Conservation (phyloP, 1,140 invertebrate genomes). For the Drosophila serrata region DNA sequence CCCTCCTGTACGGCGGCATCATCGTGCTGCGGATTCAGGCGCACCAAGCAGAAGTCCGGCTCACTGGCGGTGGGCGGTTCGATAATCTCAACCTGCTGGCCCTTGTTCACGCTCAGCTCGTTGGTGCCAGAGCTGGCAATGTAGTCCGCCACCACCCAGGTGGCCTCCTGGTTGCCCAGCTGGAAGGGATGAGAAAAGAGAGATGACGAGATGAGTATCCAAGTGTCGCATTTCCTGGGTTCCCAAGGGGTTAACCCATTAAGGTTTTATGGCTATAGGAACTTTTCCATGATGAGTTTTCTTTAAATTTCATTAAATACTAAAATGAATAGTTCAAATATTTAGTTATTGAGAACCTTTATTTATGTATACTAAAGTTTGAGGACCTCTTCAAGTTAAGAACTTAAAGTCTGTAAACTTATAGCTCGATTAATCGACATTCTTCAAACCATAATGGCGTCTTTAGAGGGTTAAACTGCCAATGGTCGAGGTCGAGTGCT, state of each 20-base stretch:
- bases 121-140: slow-evolving; percentile 89
- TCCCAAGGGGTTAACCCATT: slow-evolving; percentile 19
- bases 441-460: slow-evolving; percentile 10
- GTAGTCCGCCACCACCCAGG: slow-evolving; percentile 94
- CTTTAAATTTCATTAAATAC: not conserved
- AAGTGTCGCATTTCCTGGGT: slow-evolving; percentile 7
- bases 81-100: slow-evolving; percentile 96
- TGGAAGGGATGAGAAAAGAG: slow-evolving; percentile 75
- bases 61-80: slow-evolving; percentile 88
- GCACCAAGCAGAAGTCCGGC: slow-evolving; percentile 89
- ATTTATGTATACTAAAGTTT: not conserved
- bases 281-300: not conserved
- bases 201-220: slow-evolving; percentile 32
- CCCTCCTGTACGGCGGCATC: slow-evolving; percentile 90
- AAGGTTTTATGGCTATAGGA: not conserved
- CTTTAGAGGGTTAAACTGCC: slow-evolving; percentile 35
- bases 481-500: slow-evolving; percentile 53
- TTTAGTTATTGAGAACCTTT: not conserved
- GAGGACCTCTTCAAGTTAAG: not conserved
- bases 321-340: not conserved
- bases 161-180: slow-evolving; percentile 91
- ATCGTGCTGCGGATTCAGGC: slow-evolving; percentile 86
- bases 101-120: slow-evolving; percentile 92
- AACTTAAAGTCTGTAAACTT: not conserved
- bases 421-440: slow-evolving; percentile 3